phyloP scores from a whole-genome alignment of 2,888 invertebrate genomes.

The Hyles lineata region DNA sequence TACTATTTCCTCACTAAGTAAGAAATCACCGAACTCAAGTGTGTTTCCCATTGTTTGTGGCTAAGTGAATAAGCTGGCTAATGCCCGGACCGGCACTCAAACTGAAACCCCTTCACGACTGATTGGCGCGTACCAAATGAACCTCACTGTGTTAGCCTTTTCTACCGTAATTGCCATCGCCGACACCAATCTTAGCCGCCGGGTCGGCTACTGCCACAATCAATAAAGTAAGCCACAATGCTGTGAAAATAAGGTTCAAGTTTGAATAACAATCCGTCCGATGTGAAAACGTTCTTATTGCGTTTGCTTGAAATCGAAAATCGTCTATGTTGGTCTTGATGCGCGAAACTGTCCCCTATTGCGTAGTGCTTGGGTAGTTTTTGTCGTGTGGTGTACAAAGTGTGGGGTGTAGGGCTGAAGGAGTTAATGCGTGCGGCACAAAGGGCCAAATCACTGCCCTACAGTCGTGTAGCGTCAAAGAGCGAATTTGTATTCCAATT shows the following conservation, averaged over 20 bases:
- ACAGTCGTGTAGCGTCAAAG: constrained; percentile 76
- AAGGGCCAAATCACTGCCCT: constrained; percentile 84
- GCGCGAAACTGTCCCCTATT: constrained; percentile 40
- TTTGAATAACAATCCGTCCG: constrained; percentile 28
- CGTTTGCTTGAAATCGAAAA: constrained; percentile 69
- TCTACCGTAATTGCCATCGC: constrained; percentile 83
- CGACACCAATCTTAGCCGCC: constrained; percentile 67
- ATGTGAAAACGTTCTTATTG: constrained; percentile 71
- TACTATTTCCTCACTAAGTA: constrained; percentile 21
- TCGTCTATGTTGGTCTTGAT: constrained; percentile 50
- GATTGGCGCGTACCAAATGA: constrained; percentile 78
- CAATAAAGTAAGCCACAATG: neutral
- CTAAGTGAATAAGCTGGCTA: constrained; percentile 66
- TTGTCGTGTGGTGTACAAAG: constrained; percentile 48
- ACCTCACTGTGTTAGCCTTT: constrained; percentile 78
- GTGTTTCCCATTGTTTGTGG: constrained; percentile 56
- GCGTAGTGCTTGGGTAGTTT: constrained; percentile 52
- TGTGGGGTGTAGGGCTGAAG: constrained; percentile 75
- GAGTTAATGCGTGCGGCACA: constrained; percentile 84
- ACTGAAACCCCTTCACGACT: constrained; percentile 72
- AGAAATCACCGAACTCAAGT: constrained; percentile 20
- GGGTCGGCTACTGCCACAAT: constrained; percentile 36
- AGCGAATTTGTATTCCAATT: constrained; percentile 84
- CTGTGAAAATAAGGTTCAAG: constrained; percentile 23
- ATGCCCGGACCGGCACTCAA: constrained; percentile 60